Evolutionary conservation across 2,113 vertebrate species (phyloP).

Genomic region (Scolopax mira): DNA sequence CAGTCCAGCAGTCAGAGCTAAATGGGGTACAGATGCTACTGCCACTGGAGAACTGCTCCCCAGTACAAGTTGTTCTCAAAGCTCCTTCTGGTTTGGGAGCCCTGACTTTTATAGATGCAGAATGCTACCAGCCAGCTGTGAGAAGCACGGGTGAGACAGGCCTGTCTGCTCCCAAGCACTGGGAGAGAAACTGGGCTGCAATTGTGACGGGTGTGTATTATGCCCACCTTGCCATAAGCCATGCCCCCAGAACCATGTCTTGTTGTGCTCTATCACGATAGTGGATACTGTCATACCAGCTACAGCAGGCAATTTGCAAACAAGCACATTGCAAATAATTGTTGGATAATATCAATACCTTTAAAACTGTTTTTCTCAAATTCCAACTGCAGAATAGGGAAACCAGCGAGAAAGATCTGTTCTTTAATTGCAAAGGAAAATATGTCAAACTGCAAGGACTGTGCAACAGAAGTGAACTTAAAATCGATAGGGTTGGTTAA

Average conservation of each 20-base stretch:
- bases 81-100: background rate
- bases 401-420: background rate
- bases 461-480: background rate
- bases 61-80: background rate
- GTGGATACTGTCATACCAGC: background rate
- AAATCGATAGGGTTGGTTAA: background rate
- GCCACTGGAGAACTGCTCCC: fast-evolving
- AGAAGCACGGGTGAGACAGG: background rate
- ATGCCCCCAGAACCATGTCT: fast-evolving
- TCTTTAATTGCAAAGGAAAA: background rate
- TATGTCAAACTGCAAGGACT: background rate
- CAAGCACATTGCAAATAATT: background rate
- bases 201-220: background rate
- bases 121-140: background rate
- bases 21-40: background rate
- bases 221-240: background rate
- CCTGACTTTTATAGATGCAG: background rate
- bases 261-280: background rate
- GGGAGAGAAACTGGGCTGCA: background rate
- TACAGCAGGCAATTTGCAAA: background rate
- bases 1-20: background rate
- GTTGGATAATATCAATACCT: background rate
- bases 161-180: background rate
- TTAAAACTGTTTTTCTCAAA: background rate
- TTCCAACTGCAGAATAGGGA: background rate